phyloP scores from a whole-genome alignment of 2,888 invertebrate species.

The Drosophila aldrichi region DNA sequence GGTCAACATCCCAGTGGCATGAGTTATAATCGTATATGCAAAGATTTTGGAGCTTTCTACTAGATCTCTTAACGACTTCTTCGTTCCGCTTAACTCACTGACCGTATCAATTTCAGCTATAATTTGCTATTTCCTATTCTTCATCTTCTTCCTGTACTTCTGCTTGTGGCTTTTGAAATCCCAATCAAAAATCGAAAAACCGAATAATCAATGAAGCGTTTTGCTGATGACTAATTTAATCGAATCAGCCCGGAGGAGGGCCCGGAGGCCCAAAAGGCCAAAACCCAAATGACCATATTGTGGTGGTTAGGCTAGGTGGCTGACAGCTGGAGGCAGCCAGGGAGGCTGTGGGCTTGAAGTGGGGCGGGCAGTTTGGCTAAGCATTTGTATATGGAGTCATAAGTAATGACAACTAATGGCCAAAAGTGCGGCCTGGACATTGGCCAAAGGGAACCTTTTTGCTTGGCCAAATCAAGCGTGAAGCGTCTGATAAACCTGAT shows the following conservation, averaged over 20 bases:
- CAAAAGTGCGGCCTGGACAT: conserved; percentile 30
- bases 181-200: conserved; percentile 23
- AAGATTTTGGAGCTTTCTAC: background rate
- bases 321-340: no score
- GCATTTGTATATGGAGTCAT: conserved; percentile 13
- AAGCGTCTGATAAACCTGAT: conserved; percentile 75
- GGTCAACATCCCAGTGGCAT: no score
- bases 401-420: conserved; percentile 61
- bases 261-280: background rate
- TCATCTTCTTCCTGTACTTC: background rate
- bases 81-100: background rate
- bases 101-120: background rate
- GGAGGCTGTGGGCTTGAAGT: background rate
- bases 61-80: background rate
- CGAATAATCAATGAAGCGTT: conserved; percentile 44
- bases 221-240: conserved; percentile 45
- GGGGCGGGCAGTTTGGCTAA: background rate
- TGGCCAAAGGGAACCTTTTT: conserved; percentile 36
- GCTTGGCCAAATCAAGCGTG: conserved; percentile 75
- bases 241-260: conserved; percentile 17
- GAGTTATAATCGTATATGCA: background rate
- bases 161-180: background rate
- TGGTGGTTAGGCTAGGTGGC: background rate
- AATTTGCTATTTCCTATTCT: background rate
- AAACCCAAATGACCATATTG: conserved; percentile 1